Percentiles rank a stretch among this genome's conserved stretches.
These are phyloP conservation scores for Genyomyrus donnyi DNA, from an alignment of 2,113 vertebrate genomes.

Conservation along the genomic window DNA sequence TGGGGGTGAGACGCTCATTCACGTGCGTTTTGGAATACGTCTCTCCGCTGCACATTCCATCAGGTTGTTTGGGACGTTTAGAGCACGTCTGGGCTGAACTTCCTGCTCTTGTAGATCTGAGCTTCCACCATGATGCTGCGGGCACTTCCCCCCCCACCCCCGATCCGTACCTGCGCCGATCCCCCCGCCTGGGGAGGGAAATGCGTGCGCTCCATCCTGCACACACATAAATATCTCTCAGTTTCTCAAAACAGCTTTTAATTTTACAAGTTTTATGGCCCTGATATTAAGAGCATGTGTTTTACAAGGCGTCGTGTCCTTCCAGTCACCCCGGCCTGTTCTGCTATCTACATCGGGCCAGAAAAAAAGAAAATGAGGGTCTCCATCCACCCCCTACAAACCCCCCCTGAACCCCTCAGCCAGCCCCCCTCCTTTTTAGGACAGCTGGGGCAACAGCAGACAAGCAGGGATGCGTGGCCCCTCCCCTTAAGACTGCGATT, in stretches of 20 bases:
- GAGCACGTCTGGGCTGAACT: neutral
- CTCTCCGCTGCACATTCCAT: neutral
- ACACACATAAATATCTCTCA: constrained; percentile 90
- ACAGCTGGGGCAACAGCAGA: constrained; percentile 6
- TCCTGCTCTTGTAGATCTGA: constrained; percentile 15
- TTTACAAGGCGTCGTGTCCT: constrained; percentile 92
- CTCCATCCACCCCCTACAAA: neutral
- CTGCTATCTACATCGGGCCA: constrained; percentile 50
- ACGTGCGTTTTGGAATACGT: neutral
- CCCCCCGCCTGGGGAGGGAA: constrained; percentile 67
- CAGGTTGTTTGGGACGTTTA: neutral
- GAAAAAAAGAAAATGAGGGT: constrained; percentile 21
- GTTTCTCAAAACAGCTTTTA: constrained; percentile 95
- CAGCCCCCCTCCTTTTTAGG: constrained; percentile 4
- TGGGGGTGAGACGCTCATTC: neutral
- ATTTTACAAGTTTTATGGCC: constrained; percentile 97
- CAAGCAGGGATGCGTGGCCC: constrained; percentile 11
- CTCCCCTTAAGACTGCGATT: constrained; percentile 19
- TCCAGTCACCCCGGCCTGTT: constrained; percentile 80
- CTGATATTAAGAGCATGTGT: constrained; percentile 97
- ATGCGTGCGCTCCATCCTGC: constrained; percentile 65
- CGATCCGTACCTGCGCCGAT: constrained; percentile 51
- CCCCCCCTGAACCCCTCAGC: constrained; percentile 11
- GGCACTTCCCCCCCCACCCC: neutral
- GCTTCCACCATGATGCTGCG: constrained; percentile 19